Evolutionary conservation across 1,140 invertebrate species (phyloP).

Genomic region (Cyclina sinensis): DNA sequence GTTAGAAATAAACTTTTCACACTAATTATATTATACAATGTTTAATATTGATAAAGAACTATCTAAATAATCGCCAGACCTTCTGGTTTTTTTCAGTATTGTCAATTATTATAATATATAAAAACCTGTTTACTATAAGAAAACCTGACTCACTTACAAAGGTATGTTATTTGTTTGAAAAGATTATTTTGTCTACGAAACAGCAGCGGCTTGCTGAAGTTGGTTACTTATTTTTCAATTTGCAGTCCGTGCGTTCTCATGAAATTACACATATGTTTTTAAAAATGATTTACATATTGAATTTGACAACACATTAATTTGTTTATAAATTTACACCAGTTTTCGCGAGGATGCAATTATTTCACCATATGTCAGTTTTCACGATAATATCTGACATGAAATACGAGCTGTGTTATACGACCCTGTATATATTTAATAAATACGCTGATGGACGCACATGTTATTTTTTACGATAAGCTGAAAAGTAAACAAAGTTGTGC

Average conservation of each 20-base stretch:
- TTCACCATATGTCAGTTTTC: conserved; percentile 58
- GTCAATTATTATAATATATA: too few species aligned
- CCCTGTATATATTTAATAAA: conserved; percentile 60
- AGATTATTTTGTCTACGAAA: too few species aligned
- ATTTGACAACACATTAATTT: conserved; percentile 58
- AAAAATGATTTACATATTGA: conserved; percentile 1
- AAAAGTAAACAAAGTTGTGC: conserved; percentile 48
- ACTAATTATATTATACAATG: too few species aligned
- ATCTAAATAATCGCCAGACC: too few species aligned
- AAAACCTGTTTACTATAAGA: too few species aligned
- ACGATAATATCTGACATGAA: conserved; percentile 52
- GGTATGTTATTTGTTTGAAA: too few species aligned
- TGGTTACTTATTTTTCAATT: too few species aligned
- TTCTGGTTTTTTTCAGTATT: too few species aligned
- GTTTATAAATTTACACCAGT: conserved; percentile 58
- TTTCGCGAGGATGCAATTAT: conserved; percentile 56
- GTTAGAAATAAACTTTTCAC: too few species aligned
- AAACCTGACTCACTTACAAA: too few species aligned
- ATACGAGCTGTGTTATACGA: conserved; percentile 38
- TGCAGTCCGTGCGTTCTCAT: conserved; percentile 10
- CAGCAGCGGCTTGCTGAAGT: too few species aligned
- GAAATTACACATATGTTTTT: neutral
- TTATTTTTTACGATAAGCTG: conserved; percentile 59
- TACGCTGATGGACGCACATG: conserved; percentile 47
- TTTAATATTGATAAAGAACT: too few species aligned